phyloP scores from a whole-genome alignment of 2,888 invertebrate species.

The Cephus sareptanus region DNA sequence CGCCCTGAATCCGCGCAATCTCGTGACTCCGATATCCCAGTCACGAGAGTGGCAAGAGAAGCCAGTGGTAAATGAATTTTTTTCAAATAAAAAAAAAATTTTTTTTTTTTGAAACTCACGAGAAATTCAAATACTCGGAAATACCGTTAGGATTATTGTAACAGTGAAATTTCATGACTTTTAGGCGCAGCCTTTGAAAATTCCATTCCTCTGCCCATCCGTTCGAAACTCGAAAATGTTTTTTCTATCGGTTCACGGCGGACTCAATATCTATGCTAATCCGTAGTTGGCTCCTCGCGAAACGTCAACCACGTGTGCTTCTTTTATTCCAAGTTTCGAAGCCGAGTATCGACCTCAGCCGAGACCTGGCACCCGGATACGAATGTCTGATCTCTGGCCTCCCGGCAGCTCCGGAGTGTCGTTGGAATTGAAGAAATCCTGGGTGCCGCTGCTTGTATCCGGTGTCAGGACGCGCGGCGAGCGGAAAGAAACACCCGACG shows the following conservation, averaged over 20 bases:
- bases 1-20: too few species aligned
- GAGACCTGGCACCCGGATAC: background rate
- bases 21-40: background rate
- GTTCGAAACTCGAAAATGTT: slow-evolving; percentile 8
- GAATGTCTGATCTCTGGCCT: background rate
- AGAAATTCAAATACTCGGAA: background rate
- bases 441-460: background rate
- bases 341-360: background rate
- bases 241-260: slow-evolving; percentile 39
- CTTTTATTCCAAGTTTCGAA: slow-evolving; percentile 4
- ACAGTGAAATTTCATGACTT: background rate
- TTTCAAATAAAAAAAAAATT: background rate
- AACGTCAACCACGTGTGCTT: slow-evolving; percentile 16
- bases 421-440: background rate
- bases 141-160: background rate
- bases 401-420: background rate
- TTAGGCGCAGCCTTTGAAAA: background rate
- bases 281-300: slow-evolving; percentile 35
- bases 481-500: background rate
- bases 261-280: slow-evolving; percentile 53
- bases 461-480: background rate
- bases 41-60: background rate
- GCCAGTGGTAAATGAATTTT: background rate
- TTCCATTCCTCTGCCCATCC: background rate
- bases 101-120: too few species aligned